Conservation (phyloP, 2,888 invertebrate species). For the Drosophila meridiana region DNA sequence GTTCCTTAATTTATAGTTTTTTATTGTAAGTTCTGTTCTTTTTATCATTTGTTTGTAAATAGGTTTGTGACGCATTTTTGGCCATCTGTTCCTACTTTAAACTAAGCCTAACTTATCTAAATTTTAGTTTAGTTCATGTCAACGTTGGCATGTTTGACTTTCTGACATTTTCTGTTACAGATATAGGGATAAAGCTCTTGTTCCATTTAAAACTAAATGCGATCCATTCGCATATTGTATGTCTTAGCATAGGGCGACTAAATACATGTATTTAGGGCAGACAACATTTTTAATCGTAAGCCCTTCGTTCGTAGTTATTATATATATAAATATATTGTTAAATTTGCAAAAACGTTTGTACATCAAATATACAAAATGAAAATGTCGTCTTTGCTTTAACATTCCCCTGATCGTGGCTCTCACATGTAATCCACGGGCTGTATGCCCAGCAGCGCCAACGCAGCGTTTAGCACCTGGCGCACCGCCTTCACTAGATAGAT, state of each 20-base stretch:
- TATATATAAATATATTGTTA: constrained; percentile 13
- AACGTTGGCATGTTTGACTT: neutral
- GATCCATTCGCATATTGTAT: neutral
- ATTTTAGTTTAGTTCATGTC: neutral
- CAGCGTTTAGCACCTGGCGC: constrained; percentile 88
- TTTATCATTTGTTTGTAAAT: neutral
- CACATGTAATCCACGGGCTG: constrained; percentile 90
- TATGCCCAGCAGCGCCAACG: constrained; percentile 88
- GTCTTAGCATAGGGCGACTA: neutral
- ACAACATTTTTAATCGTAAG: constrained; percentile 7
- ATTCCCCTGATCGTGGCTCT: neutral
- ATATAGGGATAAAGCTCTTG: neutral
- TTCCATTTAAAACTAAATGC: constrained; percentile 3
- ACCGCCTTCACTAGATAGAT: constrained; percentile 89
- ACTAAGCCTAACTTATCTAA: constrained; percentile 10
- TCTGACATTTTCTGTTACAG: neutral
- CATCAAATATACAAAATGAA: constrained; percentile 12
- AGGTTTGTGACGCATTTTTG: constrained; percentile 12
- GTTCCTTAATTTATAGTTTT: constrained; percentile 16
- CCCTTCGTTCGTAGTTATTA: neutral
- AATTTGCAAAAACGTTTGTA: constrained; percentile 31
- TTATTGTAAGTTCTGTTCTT: neutral
- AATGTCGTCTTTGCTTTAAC: neutral
- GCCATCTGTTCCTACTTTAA: constrained; percentile 7
- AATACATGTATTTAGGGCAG: constrained; percentile 3